Evolutionary conservation across 2,113 vertebrate species (phyloP).

Genomic region (Tychaedon coryphoeus): DNA sequence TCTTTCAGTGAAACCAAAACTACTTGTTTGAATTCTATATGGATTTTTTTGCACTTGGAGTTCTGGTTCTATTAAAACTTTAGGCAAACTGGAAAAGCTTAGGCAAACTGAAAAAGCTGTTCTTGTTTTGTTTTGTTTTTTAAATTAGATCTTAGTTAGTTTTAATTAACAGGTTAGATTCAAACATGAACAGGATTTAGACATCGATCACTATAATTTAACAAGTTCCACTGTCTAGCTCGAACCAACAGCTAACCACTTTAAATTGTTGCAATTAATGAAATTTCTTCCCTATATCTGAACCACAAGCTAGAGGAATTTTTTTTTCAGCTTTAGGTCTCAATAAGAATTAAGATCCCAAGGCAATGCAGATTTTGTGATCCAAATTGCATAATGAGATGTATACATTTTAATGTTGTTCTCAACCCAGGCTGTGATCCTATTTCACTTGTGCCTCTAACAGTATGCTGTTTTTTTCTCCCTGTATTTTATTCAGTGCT

Average conservation of each 20-base stretch:
- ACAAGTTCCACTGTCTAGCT: not conserved
- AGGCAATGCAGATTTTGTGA: not conserved
- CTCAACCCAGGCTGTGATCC: not conserved
- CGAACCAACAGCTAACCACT: not conserved
- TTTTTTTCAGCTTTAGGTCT: not conserved
- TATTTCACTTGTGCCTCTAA: not conserved
- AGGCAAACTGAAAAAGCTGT: too few relatives aligned
- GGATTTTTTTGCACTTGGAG: not conserved
- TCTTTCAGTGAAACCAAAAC: rapidly evolving
- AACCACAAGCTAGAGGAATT: not conserved
- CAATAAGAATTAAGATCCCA: not conserved
- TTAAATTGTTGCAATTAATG: not conserved
- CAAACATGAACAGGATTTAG: not conserved
- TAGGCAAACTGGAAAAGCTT: not conserved
- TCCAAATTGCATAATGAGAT: not conserved
- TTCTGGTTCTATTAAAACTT: not conserved
- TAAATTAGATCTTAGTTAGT: not conserved
- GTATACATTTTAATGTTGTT: not conserved
- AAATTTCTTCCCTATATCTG: not conserved
- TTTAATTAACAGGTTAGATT: not conserved
- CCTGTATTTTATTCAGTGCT: not conserved
- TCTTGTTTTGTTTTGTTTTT: not conserved
- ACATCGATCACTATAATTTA: not conserved
- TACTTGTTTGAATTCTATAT: not conserved
- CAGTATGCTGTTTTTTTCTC: not conserved